Evolutionary conservation across 2,797 vertebrate species (phyloP).

Genomic region (Poecilia gillii): DNA sequence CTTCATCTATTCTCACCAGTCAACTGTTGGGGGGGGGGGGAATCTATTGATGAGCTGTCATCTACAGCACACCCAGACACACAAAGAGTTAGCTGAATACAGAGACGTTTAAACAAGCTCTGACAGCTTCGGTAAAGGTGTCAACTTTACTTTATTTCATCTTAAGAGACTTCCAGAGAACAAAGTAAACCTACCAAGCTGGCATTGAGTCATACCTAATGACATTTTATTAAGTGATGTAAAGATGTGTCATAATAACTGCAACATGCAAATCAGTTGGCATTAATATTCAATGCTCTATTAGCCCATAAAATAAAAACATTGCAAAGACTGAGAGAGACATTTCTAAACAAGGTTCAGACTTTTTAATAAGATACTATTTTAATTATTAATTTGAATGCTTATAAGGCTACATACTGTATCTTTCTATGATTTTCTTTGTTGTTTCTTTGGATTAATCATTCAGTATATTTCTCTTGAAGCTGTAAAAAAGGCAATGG

Average conservation of each 20-base stretch:
- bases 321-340: background rate
- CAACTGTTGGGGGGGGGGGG: constrained; percentile 12
- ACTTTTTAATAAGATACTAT: background rate
- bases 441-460: background rate
- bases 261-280: background rate
- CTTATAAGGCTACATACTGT: background rate
- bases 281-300: background rate
- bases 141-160: constrained; percentile 2
- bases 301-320: background rate
- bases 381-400: background rate
- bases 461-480: background rate
- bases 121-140: constrained; percentile 8
- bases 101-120: background rate
- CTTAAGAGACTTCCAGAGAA: background rate
- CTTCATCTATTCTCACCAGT: constrained; percentile 30
- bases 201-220: background rate
- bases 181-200: background rate
- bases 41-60: constrained; percentile 29
- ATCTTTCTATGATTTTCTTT: background rate
- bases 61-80: constrained; percentile 21
- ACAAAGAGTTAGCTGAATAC: constrained; percentile 1
- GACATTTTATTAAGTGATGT: constrained; percentile 3
- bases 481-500: background rate
- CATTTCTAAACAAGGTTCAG: background rate
- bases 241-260: background rate